Evolutionary conservation across 1,140 invertebrate genomes (phyloP).

Genomic region (Bombus waltoni): DNA sequence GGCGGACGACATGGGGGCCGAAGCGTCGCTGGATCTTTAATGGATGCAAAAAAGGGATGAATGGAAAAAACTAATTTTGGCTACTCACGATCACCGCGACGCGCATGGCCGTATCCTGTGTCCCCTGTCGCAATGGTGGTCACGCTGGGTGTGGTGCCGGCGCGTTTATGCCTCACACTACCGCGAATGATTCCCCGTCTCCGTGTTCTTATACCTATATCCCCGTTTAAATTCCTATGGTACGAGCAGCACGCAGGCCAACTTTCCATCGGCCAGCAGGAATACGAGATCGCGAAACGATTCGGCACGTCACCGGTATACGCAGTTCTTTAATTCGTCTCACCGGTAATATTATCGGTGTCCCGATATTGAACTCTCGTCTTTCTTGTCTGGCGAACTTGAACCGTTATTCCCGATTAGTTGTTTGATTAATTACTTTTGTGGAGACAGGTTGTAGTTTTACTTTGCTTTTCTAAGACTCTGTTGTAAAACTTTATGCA

Average conservation of each 20-base stretch:
- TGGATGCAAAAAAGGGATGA: neutral
- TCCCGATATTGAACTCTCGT: neutral
- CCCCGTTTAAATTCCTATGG: conserved; percentile 70
- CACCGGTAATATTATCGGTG: neutral
- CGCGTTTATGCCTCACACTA: conserved; percentile 70
- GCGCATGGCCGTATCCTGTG: conserved; percentile 61
- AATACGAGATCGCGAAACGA: conserved; percentile 38
- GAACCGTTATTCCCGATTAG: neutral
- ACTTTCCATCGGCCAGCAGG: conserved; percentile 68
- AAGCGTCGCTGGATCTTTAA: neutral
- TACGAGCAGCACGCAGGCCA: conserved; percentile 62
- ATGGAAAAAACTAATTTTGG: conserved; percentile 22
- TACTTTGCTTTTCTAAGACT: neutral
- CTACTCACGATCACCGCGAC: conserved; percentile 68
- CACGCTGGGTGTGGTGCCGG: conserved; percentile 68
- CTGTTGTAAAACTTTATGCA: neutral
- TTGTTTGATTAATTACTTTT: neutral
- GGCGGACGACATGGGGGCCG: neutral
- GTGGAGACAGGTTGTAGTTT: neutral
- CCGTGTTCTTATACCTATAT: conserved; percentile 71
- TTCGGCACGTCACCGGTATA: conserved; percentile 13
- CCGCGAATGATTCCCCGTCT: conserved; percentile 68
- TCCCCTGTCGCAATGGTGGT: conserved; percentile 55
- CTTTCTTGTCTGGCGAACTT: neutral
- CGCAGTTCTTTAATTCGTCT: neutral